These are phyloP conservation scores for Bubalus kerabau DNA, from an alignment of 2,113 vertebrate genomes.

Conservation along the genomic window DNA sequence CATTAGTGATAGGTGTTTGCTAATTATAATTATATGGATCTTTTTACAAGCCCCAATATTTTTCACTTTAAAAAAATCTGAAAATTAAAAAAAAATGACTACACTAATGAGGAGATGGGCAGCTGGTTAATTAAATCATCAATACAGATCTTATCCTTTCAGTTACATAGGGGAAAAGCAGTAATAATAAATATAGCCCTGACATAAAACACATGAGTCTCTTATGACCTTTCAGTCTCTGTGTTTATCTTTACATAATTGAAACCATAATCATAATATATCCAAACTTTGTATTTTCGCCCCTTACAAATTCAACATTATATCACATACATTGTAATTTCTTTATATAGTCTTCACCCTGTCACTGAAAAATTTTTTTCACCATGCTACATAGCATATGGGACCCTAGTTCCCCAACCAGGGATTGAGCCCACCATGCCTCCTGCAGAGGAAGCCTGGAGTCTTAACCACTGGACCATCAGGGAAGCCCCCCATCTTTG, in stretches of 20 bases:
- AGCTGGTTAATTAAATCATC: neutral
- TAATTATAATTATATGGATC: neutral
- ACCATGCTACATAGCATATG: neutral
- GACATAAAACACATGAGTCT: neutral
- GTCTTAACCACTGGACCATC: neutral
- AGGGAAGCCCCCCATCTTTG: neutral
- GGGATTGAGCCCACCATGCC: neutral
- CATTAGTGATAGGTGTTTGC: neutral
- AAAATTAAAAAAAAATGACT: neutral
- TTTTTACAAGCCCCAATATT: neutral
- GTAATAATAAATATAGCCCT: neutral
- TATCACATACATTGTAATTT: neutral
- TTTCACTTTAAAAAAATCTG: neutral
- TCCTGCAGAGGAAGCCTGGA: neutral
- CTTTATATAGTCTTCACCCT: neutral
- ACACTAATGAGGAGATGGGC: neutral
- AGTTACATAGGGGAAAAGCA: neutral
- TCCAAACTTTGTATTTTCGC: neutral
- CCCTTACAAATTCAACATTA: neutral
- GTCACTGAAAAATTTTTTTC: neutral
- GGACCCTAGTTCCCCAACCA: neutral
- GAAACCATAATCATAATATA: neutral
- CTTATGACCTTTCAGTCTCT: neutral
- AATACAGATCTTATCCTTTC: neutral
- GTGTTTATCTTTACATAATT: neutral